phyloP scores from a whole-genome alignment of 2,888 invertebrate species.

The Phoronis australis region DNA sequence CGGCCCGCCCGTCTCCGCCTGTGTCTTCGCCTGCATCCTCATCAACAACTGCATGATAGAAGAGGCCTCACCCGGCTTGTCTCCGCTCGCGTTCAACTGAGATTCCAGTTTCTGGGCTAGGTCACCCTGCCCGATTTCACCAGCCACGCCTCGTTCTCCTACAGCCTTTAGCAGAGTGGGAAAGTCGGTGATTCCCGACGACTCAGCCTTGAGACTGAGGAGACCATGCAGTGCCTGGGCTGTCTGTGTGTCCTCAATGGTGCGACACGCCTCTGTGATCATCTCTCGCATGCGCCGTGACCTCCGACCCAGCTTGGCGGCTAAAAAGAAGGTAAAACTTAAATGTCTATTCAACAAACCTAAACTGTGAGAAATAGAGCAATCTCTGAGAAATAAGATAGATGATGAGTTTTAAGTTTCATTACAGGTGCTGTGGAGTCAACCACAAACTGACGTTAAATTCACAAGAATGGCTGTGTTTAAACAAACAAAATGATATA shows the following conservation, averaged over 20 bases:
- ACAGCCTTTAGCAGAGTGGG: constrained; percentile 16
- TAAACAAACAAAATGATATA: too few species aligned
- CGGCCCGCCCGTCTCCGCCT: too few species aligned
- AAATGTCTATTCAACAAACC: too few species aligned
- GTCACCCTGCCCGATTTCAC: background rate
- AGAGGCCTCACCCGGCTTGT: background rate
- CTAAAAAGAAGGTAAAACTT: constrained; percentile 18
- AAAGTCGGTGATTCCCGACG: constrained; percentile 8
- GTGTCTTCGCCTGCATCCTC: background rate
- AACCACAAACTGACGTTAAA: too few species aligned
- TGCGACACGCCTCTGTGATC: constrained; percentile 35
- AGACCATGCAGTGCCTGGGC: constrained; percentile 51
- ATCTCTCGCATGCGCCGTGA: constrained; percentile 49
- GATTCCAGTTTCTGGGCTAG: too few species aligned
- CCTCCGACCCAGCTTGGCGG: constrained; percentile 51
- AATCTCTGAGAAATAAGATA: too few species aligned
- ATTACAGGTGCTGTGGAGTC: too few species aligned
- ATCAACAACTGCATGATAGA: background rate
- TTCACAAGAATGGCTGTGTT: too few species aligned
- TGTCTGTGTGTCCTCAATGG: constrained; percentile 50
- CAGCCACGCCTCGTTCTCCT: constrained; percentile 6
- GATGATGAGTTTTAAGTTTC: too few species aligned
- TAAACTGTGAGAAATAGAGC: too few species aligned
- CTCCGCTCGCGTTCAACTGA: too few species aligned
- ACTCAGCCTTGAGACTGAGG: constrained; percentile 45